Conservation (phyloP, 64 coral and sea anemone species). For the Stylophora pistillata region DNA sequence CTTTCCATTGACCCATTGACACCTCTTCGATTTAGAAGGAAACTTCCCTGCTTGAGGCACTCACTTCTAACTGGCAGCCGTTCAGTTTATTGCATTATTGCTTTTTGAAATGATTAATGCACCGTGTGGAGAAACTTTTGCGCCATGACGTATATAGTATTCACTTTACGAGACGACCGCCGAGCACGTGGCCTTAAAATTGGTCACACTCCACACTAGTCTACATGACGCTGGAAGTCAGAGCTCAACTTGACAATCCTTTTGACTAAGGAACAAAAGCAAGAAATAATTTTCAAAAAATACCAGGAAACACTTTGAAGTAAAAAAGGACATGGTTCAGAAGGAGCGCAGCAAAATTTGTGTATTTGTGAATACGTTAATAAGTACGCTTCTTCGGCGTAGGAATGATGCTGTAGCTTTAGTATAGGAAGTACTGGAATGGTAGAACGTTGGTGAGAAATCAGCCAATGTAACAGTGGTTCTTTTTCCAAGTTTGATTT, state of each 20-base stretch:
- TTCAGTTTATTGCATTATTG: not conserved
- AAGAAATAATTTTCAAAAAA: too few relatives aligned
- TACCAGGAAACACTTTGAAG: too few relatives aligned
- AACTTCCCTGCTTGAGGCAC: not conserved
- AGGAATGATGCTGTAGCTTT: too few relatives aligned
- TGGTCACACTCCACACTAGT: not conserved
- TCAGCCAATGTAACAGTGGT: too few relatives aligned
- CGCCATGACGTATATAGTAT: not conserved
- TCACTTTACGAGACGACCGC: not conserved
- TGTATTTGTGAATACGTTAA: too few relatives aligned
- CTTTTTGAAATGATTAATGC: not conserved
- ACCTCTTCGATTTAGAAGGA: slow-evolving; percentile 1
- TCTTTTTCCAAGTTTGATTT: too few relatives aligned
- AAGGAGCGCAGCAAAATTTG: too few relatives aligned
- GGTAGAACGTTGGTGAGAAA: too few relatives aligned
- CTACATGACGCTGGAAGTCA: not conserved
- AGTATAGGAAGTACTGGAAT: too few relatives aligned
- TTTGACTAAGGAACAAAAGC: too few relatives aligned
- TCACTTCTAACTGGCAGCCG: not conserved
- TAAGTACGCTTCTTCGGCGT: too few relatives aligned
- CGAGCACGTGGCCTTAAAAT: not conserved
- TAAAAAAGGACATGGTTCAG: too few relatives aligned
- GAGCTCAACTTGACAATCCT: not conserved
- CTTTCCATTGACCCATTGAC: not conserved
- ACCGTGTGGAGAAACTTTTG: not conserved